A percentile compares a stretch with the other conserved stretches of the same genome.
phyloP scores from a whole-genome alignment of 2,888 invertebrate species.

The Drosophila hamatofila region DNA sequence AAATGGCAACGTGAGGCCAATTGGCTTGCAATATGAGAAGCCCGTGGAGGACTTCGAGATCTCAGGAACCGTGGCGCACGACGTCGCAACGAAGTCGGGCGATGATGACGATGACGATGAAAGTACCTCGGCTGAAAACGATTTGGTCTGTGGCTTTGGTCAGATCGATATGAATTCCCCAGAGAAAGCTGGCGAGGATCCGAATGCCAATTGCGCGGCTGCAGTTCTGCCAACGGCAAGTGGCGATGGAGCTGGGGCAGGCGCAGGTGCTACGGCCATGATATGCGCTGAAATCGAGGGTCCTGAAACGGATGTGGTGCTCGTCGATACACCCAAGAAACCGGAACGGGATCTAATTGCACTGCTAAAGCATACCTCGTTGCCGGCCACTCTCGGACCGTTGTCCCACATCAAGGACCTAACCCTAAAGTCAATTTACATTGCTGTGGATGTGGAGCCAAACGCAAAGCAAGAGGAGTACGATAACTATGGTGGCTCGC shows the following conservation, averaged over 20 bases:
- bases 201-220: constrained; percentile 86
- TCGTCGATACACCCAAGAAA: constrained; percentile 90
- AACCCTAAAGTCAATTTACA: constrained; percentile 86
- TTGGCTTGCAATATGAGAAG: constrained; percentile 50
- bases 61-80: constrained; percentile 19
- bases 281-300: constrained; percentile 93
- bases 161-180: constrained; percentile 86
- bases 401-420: constrained; percentile 85
- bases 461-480: constrained; percentile 77
- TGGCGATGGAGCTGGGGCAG: constrained; percentile 58
- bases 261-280: constrained; percentile 84
- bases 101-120: constrained; percentile 87
- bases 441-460: constrained; percentile 88
- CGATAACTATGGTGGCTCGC: constrained; percentile 82
- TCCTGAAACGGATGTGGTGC: constrained; percentile 91
- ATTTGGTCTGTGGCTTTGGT: constrained; percentile 87
- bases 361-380: constrained; percentile 88
- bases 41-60: constrained; percentile 45
- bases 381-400: constrained; percentile 77
- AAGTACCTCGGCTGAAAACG: constrained; percentile 87
- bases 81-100: constrained; percentile 28
- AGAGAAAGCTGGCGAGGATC: constrained; percentile 85
- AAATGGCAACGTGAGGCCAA: constrained; percentile 88
- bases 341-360: constrained; percentile 90
- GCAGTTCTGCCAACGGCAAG: constrained; percentile 67